Evolutionary conservation across 2,113 vertebrate species (phyloP).

Genomic region (Petroica traversi): DNA sequence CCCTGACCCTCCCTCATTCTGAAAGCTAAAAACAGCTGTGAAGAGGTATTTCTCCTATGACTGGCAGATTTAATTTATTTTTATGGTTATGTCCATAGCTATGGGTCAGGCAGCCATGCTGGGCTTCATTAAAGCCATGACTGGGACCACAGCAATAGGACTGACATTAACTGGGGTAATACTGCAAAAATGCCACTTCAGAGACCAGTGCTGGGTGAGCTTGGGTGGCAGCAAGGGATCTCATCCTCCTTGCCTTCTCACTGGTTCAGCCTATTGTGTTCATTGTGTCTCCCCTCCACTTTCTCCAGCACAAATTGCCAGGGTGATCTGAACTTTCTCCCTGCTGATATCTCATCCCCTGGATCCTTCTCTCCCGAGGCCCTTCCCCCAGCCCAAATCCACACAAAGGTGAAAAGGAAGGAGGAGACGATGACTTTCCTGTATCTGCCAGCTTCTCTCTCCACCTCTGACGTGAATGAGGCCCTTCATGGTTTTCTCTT

Average conservation of each 20-base stretch:
- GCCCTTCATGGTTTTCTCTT: conserved; percentile 66
- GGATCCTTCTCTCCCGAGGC: background rate
- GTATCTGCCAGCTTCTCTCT: conserved; percentile 62
- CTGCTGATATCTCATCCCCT: background rate
- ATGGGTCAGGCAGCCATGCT: background rate
- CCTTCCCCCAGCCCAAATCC: conserved; percentile 4
- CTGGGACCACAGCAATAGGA: background rate
- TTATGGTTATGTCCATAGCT: background rate
- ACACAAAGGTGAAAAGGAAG: conserved; percentile 66
- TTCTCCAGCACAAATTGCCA: background rate
- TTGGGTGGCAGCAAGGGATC: background rate
- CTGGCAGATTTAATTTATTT: background rate
- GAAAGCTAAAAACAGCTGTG: background rate
- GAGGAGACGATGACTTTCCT: conserved; percentile 23
- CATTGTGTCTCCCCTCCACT: background rate
- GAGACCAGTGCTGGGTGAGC: background rate
- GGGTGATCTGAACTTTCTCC: background rate
- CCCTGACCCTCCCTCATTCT: background rate
- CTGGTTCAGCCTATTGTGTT: background rate
- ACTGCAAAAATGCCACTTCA: background rate
- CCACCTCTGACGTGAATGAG: conserved; percentile 65
- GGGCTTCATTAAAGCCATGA: background rate
- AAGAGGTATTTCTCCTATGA: background rate
- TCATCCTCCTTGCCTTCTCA: background rate
- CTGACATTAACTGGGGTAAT: accelerated